These are phyloP conservation scores for Craterocephalus amniculus DNA, from an alignment of 2,797 vertebrate genomes.

Conservation along the genomic window DNA sequence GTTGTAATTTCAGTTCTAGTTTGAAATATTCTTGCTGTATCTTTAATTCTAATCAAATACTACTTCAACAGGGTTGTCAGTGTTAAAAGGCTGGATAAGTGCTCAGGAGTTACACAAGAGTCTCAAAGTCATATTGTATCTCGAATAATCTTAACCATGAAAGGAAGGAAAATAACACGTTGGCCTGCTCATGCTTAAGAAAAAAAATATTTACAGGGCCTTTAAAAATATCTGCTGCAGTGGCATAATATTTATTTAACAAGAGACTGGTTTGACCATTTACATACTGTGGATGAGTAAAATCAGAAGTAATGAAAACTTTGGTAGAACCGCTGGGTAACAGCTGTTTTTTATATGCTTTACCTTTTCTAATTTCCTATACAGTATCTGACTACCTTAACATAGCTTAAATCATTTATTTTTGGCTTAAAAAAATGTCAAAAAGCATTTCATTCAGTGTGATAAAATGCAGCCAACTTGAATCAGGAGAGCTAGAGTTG, in stretches of 20 bases:
- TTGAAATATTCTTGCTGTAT: constrained; percentile 2
- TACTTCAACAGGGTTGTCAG: too few species aligned
- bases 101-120: too few species aligned
- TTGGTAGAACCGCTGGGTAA: not conserved
- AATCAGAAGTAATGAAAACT: not conserved
- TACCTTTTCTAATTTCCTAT: constrained; percentile 9
- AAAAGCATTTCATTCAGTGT: not conserved
- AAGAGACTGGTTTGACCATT: not conserved
- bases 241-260: not conserved
- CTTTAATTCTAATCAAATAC: not conserved
- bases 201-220: not conserved
- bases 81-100: too few species aligned
- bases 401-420: not conserved
- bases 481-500: not conserved
- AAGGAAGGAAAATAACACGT: not conserved
- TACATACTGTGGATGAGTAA: not conserved
- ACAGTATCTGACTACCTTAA: constrained; percentile 5
- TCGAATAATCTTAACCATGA: not conserved
- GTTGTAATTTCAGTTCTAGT: not conserved
- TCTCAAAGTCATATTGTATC: not conserved
- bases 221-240: not conserved
- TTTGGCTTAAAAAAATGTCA: not conserved
- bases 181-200: not conserved
- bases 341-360: not conserved
- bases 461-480: not conserved